These are phyloP conservation scores for Panonychus citri DNA, from an alignment of 1,140 invertebrate genomes.

Conservation along the genomic window DNA sequence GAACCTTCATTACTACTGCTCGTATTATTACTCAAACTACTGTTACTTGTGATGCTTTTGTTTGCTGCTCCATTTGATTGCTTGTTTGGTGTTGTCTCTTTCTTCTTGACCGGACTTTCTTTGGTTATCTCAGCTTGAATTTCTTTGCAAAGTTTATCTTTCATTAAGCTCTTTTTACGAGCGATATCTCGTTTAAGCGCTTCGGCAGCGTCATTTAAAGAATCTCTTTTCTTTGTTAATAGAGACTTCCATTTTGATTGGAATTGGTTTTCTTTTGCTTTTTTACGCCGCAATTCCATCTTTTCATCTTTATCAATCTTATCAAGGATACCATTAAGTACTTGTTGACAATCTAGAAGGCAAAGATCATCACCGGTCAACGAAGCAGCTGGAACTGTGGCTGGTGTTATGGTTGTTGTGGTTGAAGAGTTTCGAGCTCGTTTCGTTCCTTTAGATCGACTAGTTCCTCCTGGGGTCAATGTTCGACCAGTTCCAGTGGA, in stretches of 20 bases:
- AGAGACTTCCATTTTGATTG: constrained; percentile 23
- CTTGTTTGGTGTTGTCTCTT: constrained; percentile 14
- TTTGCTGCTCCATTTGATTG: neutral
- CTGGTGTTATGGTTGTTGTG: constrained; percentile 26
- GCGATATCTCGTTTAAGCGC: constrained; percentile 77
- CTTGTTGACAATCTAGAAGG: constrained; percentile 19
- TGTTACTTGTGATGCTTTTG: neutral
- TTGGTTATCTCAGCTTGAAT: constrained; percentile 29
- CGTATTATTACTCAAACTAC: too few relatives aligned
- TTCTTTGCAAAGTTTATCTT: constrained; percentile 70
- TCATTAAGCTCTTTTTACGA: constrained; percentile 53
- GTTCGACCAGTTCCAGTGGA: neutral
- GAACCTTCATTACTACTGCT: neutral
- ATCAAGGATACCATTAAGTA: constrained; percentile 23
- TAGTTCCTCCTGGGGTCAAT: neutral
- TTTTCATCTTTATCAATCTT: constrained; percentile 24
- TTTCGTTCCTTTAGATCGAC: constrained; percentile 23
- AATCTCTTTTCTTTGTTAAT: constrained; percentile 19
- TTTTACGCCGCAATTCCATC: constrained; percentile 16
- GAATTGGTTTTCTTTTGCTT: constrained; percentile 13
- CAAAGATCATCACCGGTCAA: constrained; percentile 11
- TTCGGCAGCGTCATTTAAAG: constrained; percentile 61
- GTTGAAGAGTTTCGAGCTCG: constrained; percentile 26
- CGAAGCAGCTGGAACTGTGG: neutral
- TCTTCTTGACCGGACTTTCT: constrained; percentile 12